Base-by-base conservation (phyloP, 2,797 vertebrate genomes). In the Urocyon cinereoargenteus region DNA sequence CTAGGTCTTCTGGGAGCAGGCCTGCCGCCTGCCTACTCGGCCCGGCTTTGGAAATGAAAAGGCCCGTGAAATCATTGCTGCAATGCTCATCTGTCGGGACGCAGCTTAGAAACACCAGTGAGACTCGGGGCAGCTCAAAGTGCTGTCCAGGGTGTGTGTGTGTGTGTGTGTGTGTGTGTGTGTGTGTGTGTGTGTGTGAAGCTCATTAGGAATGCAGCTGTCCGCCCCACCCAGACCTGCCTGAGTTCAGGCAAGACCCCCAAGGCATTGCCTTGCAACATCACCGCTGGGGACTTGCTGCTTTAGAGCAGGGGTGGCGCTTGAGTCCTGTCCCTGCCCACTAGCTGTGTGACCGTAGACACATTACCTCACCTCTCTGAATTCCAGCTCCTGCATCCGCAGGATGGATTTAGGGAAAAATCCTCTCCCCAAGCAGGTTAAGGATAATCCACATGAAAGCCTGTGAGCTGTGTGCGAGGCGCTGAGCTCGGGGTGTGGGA, bases 241-340 rank as follows among this genome's bases (percentile, higher is more conserved):
- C 26, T 45, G 73, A 6, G 1, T n/a, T 88, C 0, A 26, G 24
- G 19, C 55, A 5, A 51, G 64, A 28, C 22, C n/a, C 49, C 64
- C 0, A 0, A 2, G 72, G 13, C 53, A 18, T 19, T 18, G 9
- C 11, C 10, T 3, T 0, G 36, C 40, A 13, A 13, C 24, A 3
- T 28, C 40, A 10, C n/a, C 45, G 64, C 13, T 7, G 10, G 16
- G 57, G 31, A 6, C 28, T 36, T 0, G 0, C 24, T 49, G 64
- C 64, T 34, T 64, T 31, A 18, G n/a, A 75, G 64, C 28, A 0
- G 2, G 18, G n/a, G 10, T 22, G 19, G 2, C 34, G 4, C 61
- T 34, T 8, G 53, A 16, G 53, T 24, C 86, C 95, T 64, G 16
- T 59, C 22, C 82, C 28, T 64, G 51, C 28, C 49, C 21, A 4